phyloP scores from a whole-genome alignment of 1,140 invertebrate species.

The Venustaconcha ellipsiformis region DNA sequence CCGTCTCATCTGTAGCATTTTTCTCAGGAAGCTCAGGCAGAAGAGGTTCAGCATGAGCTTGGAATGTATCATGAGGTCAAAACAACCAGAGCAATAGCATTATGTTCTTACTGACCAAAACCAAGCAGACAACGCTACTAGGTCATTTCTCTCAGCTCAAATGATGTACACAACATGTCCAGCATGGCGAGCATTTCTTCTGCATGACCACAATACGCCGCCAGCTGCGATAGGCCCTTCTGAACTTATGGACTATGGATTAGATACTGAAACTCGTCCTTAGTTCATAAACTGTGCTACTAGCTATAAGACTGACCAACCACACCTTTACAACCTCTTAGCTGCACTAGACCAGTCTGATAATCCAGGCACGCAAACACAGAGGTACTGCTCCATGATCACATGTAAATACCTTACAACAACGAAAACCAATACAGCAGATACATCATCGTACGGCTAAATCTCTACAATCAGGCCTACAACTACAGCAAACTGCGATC shows the following conservation, averaged over 20 bases:
- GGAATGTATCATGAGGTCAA: constrained; percentile 6
- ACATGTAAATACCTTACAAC: too few species aligned
- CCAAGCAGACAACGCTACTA: constrained; percentile 35
- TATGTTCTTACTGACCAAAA: constrained; percentile 32
- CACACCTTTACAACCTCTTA: too few species aligned
- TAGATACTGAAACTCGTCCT: constrained; percentile 21
- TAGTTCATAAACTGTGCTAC: neutral
- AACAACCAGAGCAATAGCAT: constrained; percentile 27
- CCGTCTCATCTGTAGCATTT: too few species aligned
- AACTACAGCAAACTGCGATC: too few species aligned
- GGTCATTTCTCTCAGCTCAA: constrained; percentile 1
- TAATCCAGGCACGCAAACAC: too few species aligned
- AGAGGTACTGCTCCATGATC: too few species aligned
- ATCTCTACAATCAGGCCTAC: too few species aligned
- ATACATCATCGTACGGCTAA: too few species aligned
- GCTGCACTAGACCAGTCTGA: too few species aligned
- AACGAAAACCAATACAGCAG: too few species aligned
- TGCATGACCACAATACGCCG: neutral
- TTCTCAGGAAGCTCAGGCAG: too few species aligned
- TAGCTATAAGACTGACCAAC: neutral
- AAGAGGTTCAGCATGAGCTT: constrained; percentile 19
- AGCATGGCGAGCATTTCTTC: constrained; percentile 15
- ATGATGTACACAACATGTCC: constrained; percentile 14
- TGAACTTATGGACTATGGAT: constrained; percentile 14
- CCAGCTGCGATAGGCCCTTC: neutral